Base-by-base conservation (phyloP, 2,797 vertebrate species). In the Florisuga fusca region DNA sequence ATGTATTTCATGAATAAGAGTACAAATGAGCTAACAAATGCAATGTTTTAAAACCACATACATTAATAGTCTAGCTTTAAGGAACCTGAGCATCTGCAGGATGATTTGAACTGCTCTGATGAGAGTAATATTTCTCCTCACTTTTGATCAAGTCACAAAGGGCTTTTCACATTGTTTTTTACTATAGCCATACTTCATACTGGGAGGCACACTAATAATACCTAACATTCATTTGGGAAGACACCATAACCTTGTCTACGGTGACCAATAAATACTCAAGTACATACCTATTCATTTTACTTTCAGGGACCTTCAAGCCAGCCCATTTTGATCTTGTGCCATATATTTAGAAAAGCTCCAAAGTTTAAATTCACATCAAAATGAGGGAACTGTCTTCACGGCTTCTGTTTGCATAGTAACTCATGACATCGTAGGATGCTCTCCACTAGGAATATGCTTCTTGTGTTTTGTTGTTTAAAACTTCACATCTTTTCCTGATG, bases 351-450 rank as follows among this genome's bases (percentile, higher is more conserved):
- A 92, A 96, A 87, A 84, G 23, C 25, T 92, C 17, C 63, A 29
- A 74, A 93, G 27, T 1, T 90, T 61, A 91, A 91, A 94, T 79
- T 59, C 48, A 81, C 38, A 81, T 92, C n/a, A 91, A 87, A 94
- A 86, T 59, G 31, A 87, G 16, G 15, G 33, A 89, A 79, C 38
- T 83, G 25, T 66, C 10, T 38, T 94, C 46, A 54, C 53, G 54
- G 22, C 18, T 59, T 84, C 29, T 86, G 6, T 80, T 81, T 89
- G 21, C 58, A 75, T 29, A 75, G 45, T 48, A 87, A 18, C 9
- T 87, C n/a, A 1, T 74, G 80, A 72, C 13, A 69, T 76, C 26
- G 54, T 7, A 78, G 83, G 46, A 62, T 4, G 0, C 27, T 89
- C 31, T 50, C 34, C 12, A 33, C 36, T 73, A 26, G 26, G 18